A percentile compares a stretch with the other conserved stretches of the same genome.
Conservation (phyloP, 2,113 vertebrate genomes). For the Trinectes maculatus region DNA sequence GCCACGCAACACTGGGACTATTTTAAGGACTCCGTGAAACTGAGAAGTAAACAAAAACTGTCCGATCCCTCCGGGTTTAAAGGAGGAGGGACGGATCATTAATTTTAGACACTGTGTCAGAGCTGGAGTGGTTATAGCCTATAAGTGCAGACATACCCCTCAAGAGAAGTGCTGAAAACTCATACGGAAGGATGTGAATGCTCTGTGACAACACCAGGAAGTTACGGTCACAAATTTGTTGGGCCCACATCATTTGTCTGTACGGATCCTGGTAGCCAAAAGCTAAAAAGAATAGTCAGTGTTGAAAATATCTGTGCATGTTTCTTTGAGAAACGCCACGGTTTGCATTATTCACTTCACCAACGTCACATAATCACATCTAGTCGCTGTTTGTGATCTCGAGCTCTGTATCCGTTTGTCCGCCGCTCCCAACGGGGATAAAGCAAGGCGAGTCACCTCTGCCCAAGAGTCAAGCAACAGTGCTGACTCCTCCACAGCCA, state of each 20-base stretch:
- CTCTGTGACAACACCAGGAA: not conserved
- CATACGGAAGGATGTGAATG: not conserved
- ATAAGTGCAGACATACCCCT: not conserved
- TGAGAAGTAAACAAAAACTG: conserved; percentile 5
- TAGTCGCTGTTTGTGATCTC: not conserved
- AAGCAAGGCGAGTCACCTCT: conserved; percentile 15
- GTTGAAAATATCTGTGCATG: not conserved
- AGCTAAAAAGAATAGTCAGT: not conserved
- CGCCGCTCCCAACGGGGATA: conserved; percentile 6
- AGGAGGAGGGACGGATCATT: not conserved
- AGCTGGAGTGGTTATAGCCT: not conserved
- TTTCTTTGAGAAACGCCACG: not conserved
- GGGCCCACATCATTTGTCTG: too few relatives aligned
- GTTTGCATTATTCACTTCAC: not conserved
- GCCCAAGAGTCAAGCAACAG: conserved; percentile 12
- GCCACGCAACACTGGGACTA: not conserved
- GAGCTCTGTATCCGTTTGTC: not conserved
- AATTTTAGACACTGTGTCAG: not conserved
- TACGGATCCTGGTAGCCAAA: too few relatives aligned
- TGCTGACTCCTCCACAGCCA: not conserved
- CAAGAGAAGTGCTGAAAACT: not conserved
- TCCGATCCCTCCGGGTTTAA: not conserved
- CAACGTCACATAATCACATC: not conserved
- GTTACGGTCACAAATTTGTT: too few relatives aligned
- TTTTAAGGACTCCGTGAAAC: not conserved